phyloP scores from a whole-genome alignment of 2,797 vertebrate genomes.

The Tolypeutes matacus region DNA sequence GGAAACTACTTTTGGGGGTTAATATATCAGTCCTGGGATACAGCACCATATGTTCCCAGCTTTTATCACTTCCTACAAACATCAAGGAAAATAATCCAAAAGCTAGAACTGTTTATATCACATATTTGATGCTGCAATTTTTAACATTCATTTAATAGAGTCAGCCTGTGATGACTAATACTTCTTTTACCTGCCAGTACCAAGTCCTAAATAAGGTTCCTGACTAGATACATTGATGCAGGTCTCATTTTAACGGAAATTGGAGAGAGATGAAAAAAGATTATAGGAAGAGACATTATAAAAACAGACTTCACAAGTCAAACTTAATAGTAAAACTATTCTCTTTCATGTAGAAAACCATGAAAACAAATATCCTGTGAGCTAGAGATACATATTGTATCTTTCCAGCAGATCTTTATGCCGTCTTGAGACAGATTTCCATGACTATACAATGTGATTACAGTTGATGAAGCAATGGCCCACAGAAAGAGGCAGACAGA shows the following conservation, averaged over 20 bases:
- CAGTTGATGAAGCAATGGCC: conserved; percentile 94
- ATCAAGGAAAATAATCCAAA: conserved; percentile 82
- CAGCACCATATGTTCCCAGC: conserved; percentile 28
- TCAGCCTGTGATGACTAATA: conserved; percentile 83
- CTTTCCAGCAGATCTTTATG: conserved; percentile 93
- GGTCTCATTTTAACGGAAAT: conserved; percentile 94
- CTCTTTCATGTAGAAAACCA: conserved; percentile 89
- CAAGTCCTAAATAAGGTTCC: conserved; percentile 86
- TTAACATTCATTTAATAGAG: conserved; percentile 84
- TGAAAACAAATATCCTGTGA: conserved; percentile 99
- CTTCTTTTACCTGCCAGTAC: conserved; percentile 74
- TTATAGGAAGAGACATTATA: conserved; percentile 88
- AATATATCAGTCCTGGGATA: conserved; percentile 68
- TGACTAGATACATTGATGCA: conserved; percentile 92
- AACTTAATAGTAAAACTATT: conserved; percentile 88
- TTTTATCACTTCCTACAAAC: conserved; percentile 79
- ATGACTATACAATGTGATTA: conserved; percentile 97
- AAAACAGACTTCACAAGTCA: conserved; percentile 89
- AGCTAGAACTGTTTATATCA: conserved; percentile 72
- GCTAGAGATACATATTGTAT: conserved; percentile 91
- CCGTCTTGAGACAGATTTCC: conserved; percentile 93
- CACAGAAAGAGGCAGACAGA: conserved; percentile 92
- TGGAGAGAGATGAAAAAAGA: conserved; percentile 93
- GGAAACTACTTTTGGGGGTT: conserved; percentile 56
- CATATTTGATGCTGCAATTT: conserved; percentile 75